phyloP scores from a whole-genome alignment of 2,888 invertebrate genomes.

The Apamea crenata region DNA sequence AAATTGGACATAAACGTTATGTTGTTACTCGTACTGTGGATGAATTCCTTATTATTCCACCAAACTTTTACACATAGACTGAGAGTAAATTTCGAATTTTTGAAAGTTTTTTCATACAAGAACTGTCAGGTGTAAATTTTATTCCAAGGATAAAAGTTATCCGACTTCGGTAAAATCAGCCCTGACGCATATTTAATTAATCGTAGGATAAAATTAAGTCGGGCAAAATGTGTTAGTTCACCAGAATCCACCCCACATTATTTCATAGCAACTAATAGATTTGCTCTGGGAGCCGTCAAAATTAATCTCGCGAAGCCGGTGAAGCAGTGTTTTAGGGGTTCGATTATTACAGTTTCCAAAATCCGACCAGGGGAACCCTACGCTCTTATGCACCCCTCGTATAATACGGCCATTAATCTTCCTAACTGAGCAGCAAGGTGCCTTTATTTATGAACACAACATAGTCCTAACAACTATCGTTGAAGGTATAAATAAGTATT shows the following conservation, averaged over 20 bases:
- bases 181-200: not conserved
- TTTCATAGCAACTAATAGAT: constrained; percentile 11
- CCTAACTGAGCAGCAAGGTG: constrained; percentile 4
- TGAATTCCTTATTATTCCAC: constrained; percentile 11
- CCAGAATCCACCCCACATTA: not conserved
- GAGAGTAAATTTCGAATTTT: too few species aligned
- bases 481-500: constrained; percentile 14
- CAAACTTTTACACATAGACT: too few species aligned
- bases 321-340: constrained; percentile 33
- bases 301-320: constrained; percentile 6
- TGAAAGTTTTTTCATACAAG: too few species aligned
- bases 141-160: too few species aligned
- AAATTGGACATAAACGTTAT: constrained; percentile 17
- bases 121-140: too few species aligned
- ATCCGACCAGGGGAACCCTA: constrained; percentile 15
- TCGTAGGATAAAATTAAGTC: not conserved
- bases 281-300: constrained; percentile 1
- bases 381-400: constrained; percentile 35
- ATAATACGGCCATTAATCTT: constrained; percentile 53
- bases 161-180: too few species aligned
- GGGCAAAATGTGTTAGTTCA: not conserved
- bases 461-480: constrained; percentile 7
- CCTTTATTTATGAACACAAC: constrained; percentile 5
- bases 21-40: constrained; percentile 1
- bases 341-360: constrained; percentile 51